phyloP scores from a whole-genome alignment of 2,888 invertebrate genomes.

The Trissolcus brochymenae region DNA sequence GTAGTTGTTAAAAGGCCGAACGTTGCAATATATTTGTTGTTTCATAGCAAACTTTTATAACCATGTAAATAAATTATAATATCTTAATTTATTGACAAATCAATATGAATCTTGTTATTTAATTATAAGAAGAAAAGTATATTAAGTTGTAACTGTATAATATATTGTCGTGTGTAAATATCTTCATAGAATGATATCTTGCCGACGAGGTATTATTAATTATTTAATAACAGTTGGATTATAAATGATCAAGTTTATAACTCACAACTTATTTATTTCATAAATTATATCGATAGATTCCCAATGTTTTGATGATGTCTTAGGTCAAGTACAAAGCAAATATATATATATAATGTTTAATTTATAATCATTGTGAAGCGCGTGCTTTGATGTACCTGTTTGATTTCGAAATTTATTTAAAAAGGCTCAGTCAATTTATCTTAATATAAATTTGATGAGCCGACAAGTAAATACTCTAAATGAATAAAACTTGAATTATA shows the following conservation, averaged over 20 bases:
- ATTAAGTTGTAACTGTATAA: neutral
- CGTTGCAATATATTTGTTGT: constrained; percentile 27
- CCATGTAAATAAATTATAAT: neutral
- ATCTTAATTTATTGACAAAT: neutral
- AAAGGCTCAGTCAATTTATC: too few species aligned
- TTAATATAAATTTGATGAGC: too few species aligned
- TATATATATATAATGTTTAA: constrained; percentile 1
- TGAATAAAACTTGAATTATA: too few species aligned
- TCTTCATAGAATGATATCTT: constrained; percentile 59
- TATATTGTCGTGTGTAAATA: constrained; percentile 11
- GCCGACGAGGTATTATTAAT: constrained; percentile 60
- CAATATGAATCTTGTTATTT: neutral
- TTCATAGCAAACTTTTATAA: neutral
- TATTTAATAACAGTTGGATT: neutral
- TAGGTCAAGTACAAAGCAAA: too few species aligned
- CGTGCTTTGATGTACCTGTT: constrained; percentile 70
- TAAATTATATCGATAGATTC: neutral
- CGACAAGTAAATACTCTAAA: too few species aligned
- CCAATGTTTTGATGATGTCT: too few species aligned
- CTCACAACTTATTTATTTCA: neutral
- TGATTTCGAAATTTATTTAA: constrained; percentile 37
- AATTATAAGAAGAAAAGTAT: constrained; percentile 1
- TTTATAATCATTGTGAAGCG: constrained; percentile 62
- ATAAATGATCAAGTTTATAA: neutral
- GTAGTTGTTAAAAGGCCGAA: constrained; percentile 10